These are phyloP conservation scores for Meloidogyne chitwoodi DNA, from an alignment of 1,140 invertebrate species.

Conservation along the genomic window DNA sequence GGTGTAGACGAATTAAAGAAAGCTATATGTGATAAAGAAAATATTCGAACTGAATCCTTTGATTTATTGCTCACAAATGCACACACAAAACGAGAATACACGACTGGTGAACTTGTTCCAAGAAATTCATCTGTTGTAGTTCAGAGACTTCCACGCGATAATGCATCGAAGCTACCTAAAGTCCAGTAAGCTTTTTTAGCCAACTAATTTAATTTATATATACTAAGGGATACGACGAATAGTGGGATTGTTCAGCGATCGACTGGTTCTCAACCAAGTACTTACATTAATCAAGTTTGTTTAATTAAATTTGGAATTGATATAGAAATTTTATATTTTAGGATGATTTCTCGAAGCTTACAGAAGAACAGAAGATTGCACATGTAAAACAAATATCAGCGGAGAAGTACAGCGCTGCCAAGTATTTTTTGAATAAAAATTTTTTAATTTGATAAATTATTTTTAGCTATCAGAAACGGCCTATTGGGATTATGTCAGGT, in stretches of 20 bases:
- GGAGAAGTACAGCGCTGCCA: conserved; percentile 89
- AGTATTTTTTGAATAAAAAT: conserved; percentile 65
- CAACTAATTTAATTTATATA: not conserved
- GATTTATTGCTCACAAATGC: conserved; percentile 93
- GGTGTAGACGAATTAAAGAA: conserved; percentile 88
- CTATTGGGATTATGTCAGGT: conserved; percentile 67
- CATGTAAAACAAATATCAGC: conserved; percentile 94
- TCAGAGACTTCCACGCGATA: conserved; percentile 77
- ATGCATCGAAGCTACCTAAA: conserved; percentile 61
- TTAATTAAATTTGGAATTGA: not conserved
- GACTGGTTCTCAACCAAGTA: not conserved
- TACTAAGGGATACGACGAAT: conserved; percentile 46
- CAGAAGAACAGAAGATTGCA: conserved; percentile 92
- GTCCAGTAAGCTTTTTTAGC: conserved; percentile 58
- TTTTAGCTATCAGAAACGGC: conserved; percentile 42
- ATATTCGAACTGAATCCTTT: conserved; percentile 80
- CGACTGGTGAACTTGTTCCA: conserved; percentile 78
- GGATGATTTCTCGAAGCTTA: conserved; percentile 80
- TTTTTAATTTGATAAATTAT: not conserved
- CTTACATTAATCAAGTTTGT: conserved; percentile 40
- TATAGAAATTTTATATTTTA: too few species aligned
- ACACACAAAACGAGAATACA: conserved; percentile 76
- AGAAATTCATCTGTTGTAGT: conserved; percentile 96
- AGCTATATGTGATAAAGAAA: conserved; percentile 87
- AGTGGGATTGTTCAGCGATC: conserved; percentile 38